These are phyloP conservation scores for Rhabdophis nuchalis DNA, from an alignment of 2,797 vertebrate species.

Conservation along the genomic window DNA sequence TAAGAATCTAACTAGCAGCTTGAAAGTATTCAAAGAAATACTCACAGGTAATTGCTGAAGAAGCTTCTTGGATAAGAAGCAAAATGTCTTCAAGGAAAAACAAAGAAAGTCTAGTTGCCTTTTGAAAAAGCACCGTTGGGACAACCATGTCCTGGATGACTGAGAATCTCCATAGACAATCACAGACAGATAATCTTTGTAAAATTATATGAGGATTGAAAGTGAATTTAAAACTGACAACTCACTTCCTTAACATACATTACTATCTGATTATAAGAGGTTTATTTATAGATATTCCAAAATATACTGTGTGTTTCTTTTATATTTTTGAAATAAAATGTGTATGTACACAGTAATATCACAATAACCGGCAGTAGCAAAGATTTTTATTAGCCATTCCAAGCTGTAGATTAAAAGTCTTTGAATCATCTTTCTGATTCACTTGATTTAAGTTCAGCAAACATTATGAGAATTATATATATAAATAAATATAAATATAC, in stretches of 20 bases:
- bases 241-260: not conserved
- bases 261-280: not conserved
- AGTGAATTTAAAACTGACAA: not conserved
- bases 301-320: constrained; percentile 13
- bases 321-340: not conserved
- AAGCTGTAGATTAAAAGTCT: not conserved
- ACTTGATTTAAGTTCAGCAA: constrained; percentile 5
- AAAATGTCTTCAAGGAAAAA: not conserved
- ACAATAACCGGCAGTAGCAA: not conserved
- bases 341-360: not conserved
- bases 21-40: not conserved
- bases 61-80: not conserved
- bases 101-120: not conserved
- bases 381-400: not conserved
- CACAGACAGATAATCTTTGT: not conserved
- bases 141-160: not conserved
- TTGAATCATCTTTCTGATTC: not conserved
- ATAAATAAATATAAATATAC: not conserved
- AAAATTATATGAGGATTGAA: not conserved
- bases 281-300: constrained; percentile 7
- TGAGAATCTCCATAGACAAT: not conserved
- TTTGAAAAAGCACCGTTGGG: not conserved
- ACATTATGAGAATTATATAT: not conserved
- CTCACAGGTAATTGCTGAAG: not conserved
- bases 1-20: not conserved